A percentile compares a stretch with the other conserved stretches of the same genome.
These are phyloP conservation scores for Strix aluco DNA, from an alignment of 2,113 vertebrate genomes.

Conservation along the genomic window DNA sequence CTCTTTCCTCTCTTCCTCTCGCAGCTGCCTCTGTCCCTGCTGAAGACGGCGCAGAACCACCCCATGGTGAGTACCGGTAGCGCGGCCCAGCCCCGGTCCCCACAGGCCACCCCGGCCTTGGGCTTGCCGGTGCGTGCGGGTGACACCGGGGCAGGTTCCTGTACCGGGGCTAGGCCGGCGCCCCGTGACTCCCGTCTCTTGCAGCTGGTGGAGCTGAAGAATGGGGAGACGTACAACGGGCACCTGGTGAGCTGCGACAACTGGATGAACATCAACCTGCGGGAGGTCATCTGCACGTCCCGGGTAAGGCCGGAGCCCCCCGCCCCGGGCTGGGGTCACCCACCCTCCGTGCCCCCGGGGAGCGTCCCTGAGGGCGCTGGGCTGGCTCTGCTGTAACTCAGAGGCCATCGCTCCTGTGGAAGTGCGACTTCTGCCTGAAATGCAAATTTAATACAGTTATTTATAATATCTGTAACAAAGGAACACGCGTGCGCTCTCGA, in stretches of 20 bases:
- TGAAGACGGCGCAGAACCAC: constrained; percentile 98
- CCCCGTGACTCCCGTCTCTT: not conserved
- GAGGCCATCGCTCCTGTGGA: accelerated
- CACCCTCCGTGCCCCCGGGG: accelerated
- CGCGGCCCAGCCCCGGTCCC: not conserved
- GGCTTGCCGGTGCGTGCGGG: not conserved
- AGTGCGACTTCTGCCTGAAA: accelerated
- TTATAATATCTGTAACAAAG: accelerated
- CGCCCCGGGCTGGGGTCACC: accelerated
- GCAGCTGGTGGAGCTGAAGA: constrained; percentile 96
- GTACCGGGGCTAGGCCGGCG: not conserved
- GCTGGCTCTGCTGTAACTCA: accelerated
- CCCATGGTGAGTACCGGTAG: constrained; percentile 87
- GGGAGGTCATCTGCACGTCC: constrained; percentile 97
- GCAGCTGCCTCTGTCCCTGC: constrained; percentile 90
- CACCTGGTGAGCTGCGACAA: constrained; percentile 98
- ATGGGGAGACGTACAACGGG: constrained; percentile 96
- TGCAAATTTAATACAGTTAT: accelerated
- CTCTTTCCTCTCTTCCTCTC: not conserved
- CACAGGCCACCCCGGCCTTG: accelerated
- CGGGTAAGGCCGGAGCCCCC: constrained; percentile 74
- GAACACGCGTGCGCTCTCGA: accelerated
- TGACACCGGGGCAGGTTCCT: not conserved
- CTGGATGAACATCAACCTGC: constrained; percentile 99
- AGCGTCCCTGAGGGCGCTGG: accelerated